These are phyloP conservation scores for Prionace glauca DNA, from an alignment of 2,797 vertebrate genomes.

Conservation along the genomic window DNA sequence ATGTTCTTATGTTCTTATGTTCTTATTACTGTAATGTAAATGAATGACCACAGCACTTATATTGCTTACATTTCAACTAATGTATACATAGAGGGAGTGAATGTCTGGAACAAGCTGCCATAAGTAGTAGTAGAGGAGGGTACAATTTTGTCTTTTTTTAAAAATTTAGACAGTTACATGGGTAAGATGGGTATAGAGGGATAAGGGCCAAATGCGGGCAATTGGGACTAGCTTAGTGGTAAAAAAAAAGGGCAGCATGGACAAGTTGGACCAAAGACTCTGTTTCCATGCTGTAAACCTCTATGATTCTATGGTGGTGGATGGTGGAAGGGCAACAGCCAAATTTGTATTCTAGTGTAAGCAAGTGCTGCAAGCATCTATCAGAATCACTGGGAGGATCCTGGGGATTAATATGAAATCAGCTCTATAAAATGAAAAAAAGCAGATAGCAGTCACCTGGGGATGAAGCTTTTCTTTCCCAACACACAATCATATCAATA, in stretches of 20 bases:
- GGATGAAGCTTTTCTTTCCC: background rate
- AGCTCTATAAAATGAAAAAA: background rate
- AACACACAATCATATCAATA: background rate
- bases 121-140: no score
- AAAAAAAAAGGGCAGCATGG: no score
- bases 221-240: no score
- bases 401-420: background rate
- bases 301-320: no score
- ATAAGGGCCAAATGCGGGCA: no score
- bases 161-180: no score
- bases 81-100: background rate
- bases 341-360: background rate
- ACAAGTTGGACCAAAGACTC: no score
- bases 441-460: background rate
- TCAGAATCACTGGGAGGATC: background rate
- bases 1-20: no score
- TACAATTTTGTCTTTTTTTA: no score
- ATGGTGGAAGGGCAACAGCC: background rate
- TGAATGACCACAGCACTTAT: background rate
- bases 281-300: no score
- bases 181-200: no score
- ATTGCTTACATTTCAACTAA: background rate
- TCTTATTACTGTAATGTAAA: background rate
- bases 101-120: no score
- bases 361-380: background rate